A percentile compares a stretch with the other conserved stretches of the same genome.
Evolutionary conservation across 2,888 invertebrate genomes (phyloP).

Genomic region (Agrochola lota): DNA sequence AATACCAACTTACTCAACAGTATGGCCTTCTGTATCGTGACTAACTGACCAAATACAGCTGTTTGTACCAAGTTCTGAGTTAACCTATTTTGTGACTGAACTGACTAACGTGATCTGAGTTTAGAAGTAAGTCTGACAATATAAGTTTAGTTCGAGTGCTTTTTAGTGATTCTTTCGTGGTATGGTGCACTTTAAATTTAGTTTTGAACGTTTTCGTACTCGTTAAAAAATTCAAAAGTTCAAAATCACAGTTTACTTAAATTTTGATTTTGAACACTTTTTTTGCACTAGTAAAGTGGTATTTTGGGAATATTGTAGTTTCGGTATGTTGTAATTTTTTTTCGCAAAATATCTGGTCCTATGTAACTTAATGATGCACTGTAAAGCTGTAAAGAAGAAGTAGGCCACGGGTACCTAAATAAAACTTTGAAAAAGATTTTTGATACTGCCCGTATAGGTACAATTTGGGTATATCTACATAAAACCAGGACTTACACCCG

Average conservation of each 20-base stretch:
- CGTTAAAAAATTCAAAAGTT: no score
- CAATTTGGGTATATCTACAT: background rate
- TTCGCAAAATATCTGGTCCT: background rate
- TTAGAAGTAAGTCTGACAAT: no score
- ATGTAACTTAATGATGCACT: background rate
- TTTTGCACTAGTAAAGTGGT: no score
- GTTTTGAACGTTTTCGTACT: background rate
- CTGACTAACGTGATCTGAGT: slow-evolving; percentile 40
- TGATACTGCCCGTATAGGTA: background rate
- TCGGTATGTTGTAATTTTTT: background rate
- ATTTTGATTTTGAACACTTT: background rate
- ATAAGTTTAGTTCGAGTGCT: slow-evolving; percentile 26
- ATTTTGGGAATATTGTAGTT: background rate
- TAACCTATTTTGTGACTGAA: slow-evolving; percentile 55
- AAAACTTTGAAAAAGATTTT: background rate
- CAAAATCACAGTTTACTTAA: no score
- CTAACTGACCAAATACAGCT: slow-evolving; percentile 37
- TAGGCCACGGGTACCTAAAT: background rate
- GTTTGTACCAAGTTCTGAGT: slow-evolving; percentile 27
- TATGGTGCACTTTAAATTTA: slow-evolving; percentile 8
- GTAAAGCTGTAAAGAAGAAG: background rate
- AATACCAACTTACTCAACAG: slow-evolving; percentile 43
- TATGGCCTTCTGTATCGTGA: slow-evolving; percentile 40
- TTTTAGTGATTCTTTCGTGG: slow-evolving; percentile 7
- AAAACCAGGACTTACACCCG: background rate